Evolutionary conservation across 2,888 invertebrate species (phyloP), one percentile per base, ranked within the genome.

Genomic region (Resseliella maxima): DNA sequence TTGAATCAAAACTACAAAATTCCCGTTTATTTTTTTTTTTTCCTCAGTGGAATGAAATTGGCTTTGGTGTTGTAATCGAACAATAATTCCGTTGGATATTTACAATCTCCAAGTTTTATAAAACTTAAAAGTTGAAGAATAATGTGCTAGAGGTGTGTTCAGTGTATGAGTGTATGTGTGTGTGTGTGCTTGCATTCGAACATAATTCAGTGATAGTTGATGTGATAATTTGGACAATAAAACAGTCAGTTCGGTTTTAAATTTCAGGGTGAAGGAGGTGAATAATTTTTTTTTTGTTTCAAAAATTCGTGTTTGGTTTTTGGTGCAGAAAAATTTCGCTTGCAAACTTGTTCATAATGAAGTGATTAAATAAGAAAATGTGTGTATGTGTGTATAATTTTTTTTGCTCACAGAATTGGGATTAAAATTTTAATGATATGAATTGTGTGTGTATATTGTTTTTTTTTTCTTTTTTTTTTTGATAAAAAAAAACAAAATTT

Each of bases 321-420:
- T 72, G 35, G 72, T 72, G 72, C 72, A 72, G 31, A 35, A 15
- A 72, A 72, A 12, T n/a, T 27, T 72, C 31, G 35, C 72, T 72
- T 72, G 72, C 72, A 72, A 72, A 72, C 15, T 27, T 31, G 72
- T 72, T 31, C 72, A 72, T 24, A 31, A 31, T 27, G 31, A 35
- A 31, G 72, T 72, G 72, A 59, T 59, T 59, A 15, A 50, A 50
- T 15, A 15, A 15, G 8, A 18, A 50, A 50, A 15, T 50, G 46
- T 50, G 46, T 50, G 46, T 50, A 12, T 41, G 5, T 41, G 5
- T 41, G 41, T 41, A 41, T 41, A 12, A 41, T 50, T 50, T 50
- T 18, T 50, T 72, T 72, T 72, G 72, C 72, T 27, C 72, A 72
- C 72, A 72, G 15, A 72, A 72, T 72, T 72, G 72, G 72, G 27